Conservation (phyloP, 2,888 invertebrate species). For the Epistrophe eligans region DNA sequence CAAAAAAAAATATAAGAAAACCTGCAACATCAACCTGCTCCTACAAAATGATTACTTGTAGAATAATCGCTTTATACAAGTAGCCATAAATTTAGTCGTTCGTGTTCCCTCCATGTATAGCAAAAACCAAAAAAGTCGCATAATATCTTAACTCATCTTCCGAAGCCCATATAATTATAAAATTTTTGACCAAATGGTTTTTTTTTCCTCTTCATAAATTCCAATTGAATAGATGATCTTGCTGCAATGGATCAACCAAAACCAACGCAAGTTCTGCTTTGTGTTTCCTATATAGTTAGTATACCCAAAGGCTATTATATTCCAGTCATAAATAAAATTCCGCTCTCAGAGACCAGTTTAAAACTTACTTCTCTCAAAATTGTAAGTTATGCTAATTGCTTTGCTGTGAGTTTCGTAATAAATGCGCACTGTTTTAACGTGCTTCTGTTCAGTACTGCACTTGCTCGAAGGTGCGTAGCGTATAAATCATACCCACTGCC, state of each 20-base stretch:
- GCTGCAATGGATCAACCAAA: constrained; percentile 33
- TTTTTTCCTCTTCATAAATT: constrained; percentile 30
- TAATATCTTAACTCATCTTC: constrained; percentile 25
- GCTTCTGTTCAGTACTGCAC: not conserved
- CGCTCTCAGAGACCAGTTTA: constrained; percentile 5
- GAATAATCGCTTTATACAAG: constrained; percentile 32
- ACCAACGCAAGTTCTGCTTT: not conserved
- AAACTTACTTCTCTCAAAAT: constrained; percentile 28
- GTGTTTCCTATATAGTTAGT: not conserved
- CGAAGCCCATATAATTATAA: constrained; percentile 28
- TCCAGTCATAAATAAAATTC: constrained; percentile 18
- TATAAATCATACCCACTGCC: constrained; percentile 23
- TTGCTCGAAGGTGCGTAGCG: not conserved
- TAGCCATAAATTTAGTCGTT: constrained; percentile 18
- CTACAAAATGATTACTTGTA: constrained; percentile 21
- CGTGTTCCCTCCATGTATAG: too few relatives aligned
- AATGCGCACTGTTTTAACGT: constrained; percentile 54
- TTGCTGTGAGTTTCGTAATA: constrained; percentile 25
- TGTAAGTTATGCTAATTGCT: constrained; percentile 61
- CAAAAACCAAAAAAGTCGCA: not conserved
- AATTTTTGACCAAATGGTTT: constrained; percentile 12
- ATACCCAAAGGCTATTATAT: not conserved
- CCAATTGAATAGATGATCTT: constrained; percentile 58
- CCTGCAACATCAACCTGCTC: constrained; percentile 24
- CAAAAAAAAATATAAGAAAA: not conserved